Percentiles rank a stretch among this genome's conserved stretches.
phyloP scores from a whole-genome alignment of 2,888 invertebrate species.

The Phalera bucephala region DNA sequence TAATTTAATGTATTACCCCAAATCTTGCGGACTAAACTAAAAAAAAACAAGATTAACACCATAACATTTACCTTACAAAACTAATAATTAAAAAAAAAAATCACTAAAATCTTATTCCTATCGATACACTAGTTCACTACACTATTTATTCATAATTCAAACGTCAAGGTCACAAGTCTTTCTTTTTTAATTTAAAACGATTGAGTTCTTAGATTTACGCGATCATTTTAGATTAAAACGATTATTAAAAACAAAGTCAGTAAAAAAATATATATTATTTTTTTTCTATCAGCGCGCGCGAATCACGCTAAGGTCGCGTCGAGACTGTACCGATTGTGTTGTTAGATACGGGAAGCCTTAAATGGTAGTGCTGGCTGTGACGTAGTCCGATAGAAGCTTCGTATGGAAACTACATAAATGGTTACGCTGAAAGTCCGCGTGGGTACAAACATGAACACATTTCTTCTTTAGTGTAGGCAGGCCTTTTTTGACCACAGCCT shows the following conservation, averaged over 20 bases:
- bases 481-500: too few species aligned
- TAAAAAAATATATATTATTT: constrained; percentile 19
- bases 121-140: not conserved
- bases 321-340: constrained; percentile 49
- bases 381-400: constrained; percentile 26
- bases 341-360: constrained; percentile 46
- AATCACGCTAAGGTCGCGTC: constrained; percentile 45
- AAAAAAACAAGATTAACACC: too few species aligned
- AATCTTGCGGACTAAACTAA: too few species aligned
- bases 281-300: constrained; percentile 39
- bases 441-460: too few species aligned
- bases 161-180: too few species aligned
- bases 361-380: constrained; percentile 45
- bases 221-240: too few species aligned
- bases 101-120: not conserved
- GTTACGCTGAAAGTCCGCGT: constrained; percentile 12
- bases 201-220: too few species aligned
- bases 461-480: too few species aligned
- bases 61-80: not conserved
- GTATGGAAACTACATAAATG: constrained; percentile 14
- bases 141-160: too few species aligned
- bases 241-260: not conserved
- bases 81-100: not conserved
- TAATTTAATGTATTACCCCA: too few species aligned
- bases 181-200: too few species aligned